Base-by-base conservation (phyloP, 2,113 vertebrate genomes). In the Myotis brandtii region DNA sequence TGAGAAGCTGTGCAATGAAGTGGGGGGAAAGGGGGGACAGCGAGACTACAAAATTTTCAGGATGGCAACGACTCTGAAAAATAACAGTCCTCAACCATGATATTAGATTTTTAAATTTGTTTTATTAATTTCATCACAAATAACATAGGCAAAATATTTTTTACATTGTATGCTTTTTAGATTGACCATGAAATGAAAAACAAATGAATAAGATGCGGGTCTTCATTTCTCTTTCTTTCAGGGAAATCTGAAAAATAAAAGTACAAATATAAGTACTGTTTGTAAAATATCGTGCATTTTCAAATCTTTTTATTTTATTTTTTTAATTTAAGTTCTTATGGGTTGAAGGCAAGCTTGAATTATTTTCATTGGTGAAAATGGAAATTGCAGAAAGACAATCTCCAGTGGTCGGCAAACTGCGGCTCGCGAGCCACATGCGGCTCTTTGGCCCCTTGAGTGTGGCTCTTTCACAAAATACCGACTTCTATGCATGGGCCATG, bases 61-160 rank as follows among this genome's bases (percentile, higher is more conserved):
- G 37, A 52, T 76, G 20, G 34, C 37, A 72, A 66, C 17, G 79
- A 37, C 17, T 20, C 17, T 59, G 9, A 56, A 91, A 96, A 93
- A 95, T 70, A 97, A 93, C 4, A 86, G 46, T 75, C 37, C n/a
- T 6, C 11, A 18, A 73, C 89, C 56, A 86, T 8, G 2, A 40
- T 11, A 4, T 79, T 64, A 64, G 16, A 62, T 82, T 96, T 16
- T 96, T 96, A 10, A 64, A 30, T 20, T 94, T 93, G 46, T 92
- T 95, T 97, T 95, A 96, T 95, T 97, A 91, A 84, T 96, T 97
- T 11, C 5, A 84, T 18, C 32, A 96, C 37, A 95, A 64, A 96
- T 48, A 70, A 80, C 93, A 59, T 32, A 83, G 32, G 50, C 27
- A 89, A 92, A 95, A 77, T 88, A 34, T 84, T 95, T 52, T 50